Evolutionary conservation across 2,113 vertebrate genomes (phyloP).

Genomic region (Rhagologus leucostigma): DNA sequence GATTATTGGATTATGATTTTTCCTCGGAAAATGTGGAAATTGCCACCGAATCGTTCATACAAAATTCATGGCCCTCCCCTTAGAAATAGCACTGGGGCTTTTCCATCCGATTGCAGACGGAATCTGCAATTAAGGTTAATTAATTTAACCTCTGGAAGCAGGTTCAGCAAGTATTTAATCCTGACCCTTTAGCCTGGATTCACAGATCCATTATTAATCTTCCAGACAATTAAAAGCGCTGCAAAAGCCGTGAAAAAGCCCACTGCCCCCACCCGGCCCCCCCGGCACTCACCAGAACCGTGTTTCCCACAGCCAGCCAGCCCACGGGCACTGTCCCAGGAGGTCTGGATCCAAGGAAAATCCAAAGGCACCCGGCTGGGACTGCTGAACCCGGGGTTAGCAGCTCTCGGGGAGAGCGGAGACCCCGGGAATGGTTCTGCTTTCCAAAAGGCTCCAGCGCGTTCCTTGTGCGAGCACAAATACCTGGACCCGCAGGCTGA

Average conservation of each 20-base stretch:
- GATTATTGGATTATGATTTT: not conserved
- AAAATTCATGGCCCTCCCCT: not conserved
- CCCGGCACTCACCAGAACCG: slow-evolving; percentile 72
- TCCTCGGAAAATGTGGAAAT: not conserved
- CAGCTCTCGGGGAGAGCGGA: not conserved
- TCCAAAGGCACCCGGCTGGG: not conserved
- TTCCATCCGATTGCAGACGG: not conserved
- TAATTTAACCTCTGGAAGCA: not conserved
- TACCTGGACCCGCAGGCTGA: not conserved
- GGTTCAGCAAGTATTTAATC: not conserved
- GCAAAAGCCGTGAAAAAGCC: not conserved
- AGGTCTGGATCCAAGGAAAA: rapidly evolving
- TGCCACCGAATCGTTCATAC: not conserved
- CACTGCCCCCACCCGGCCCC: rapidly evolving
- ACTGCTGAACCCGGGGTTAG: not conserved
- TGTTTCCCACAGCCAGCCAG: not conserved
- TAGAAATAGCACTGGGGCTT: not conserved
- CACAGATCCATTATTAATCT: not conserved
- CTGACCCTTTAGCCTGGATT: not conserved
- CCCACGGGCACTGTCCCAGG: not conserved
- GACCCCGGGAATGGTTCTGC: not conserved
- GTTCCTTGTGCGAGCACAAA: not conserved
- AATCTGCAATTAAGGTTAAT: not conserved
- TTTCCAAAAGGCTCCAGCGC: not conserved
- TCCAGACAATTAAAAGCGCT: not conserved